A percentile compares a stretch with the other conserved stretches of the same genome.
These are phyloP conservation scores for Sebastes umbrosus DNA, from an alignment of 2,797 vertebrate genomes.

Conservation along the genomic window DNA sequence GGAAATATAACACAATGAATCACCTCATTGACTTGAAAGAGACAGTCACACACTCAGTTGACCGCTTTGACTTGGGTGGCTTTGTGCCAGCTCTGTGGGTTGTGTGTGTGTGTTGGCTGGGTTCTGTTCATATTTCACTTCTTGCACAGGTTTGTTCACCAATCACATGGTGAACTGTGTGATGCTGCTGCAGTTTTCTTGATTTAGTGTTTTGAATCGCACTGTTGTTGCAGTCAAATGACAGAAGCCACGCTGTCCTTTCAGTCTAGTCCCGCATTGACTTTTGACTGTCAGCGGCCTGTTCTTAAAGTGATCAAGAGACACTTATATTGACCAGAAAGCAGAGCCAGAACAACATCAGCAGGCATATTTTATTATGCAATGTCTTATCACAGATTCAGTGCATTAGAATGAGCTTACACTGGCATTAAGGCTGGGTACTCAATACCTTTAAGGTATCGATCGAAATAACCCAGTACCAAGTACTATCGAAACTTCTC, in stretches of 20 bases:
- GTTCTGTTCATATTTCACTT: not conserved
- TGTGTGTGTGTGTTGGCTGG: not conserved
- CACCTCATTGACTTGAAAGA: not conserved
- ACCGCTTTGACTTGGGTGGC: not conserved
- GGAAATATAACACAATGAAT: not conserved
- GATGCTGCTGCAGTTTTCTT: not conserved
- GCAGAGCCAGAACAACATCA: not conserved
- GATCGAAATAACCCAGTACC: not conserved
- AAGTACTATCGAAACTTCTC: not conserved
- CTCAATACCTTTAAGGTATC: not conserved
- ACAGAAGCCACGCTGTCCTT: not conserved
- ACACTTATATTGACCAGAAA: not conserved
- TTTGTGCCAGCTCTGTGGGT: not conserved
- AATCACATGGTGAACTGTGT: not conserved
- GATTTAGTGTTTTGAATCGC: not conserved
- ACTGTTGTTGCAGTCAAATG: not conserved
- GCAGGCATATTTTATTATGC: not conserved
- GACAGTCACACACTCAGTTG: not conserved
- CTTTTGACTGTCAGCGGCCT: not conserved
- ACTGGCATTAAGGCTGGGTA: not conserved
- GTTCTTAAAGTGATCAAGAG: not conserved
- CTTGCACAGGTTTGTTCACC: not conserved
- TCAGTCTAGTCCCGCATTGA: not conserved
- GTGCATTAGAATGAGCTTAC: not conserved
- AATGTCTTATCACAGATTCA: not conserved